A percentile compares a stretch with the other conserved stretches of the same genome.
Conservation (phyloP, 2,888 invertebrate genomes). For the Synergus gifuensis region DNA sequence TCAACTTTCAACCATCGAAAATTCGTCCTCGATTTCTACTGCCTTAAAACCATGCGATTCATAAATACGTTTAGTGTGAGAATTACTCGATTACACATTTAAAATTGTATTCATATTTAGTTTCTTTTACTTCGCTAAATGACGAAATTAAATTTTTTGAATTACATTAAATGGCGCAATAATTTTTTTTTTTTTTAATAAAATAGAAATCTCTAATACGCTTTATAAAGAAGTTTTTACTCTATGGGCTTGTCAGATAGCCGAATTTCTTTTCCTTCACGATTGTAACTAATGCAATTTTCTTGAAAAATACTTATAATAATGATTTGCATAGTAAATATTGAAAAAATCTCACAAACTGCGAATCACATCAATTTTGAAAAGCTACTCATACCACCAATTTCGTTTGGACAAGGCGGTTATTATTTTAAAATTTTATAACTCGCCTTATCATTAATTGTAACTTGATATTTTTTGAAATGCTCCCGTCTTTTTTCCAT, state of each 20-base stretch:
- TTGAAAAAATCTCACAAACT: slow-evolving; percentile 26
- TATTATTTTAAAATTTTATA: slow-evolving; percentile 4
- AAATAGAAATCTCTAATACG: slow-evolving; percentile 69
- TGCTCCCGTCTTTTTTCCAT: slow-evolving; percentile 20
- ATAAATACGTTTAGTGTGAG: slow-evolving; percentile 29
- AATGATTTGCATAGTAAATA: slow-evolving; percentile 23
- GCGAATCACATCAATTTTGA: slow-evolving; percentile 37
- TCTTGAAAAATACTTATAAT: slow-evolving; percentile 36
- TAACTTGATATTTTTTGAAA: slow-evolving; percentile 41
- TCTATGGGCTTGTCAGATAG: slow-evolving; percentile 43
- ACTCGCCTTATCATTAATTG: slow-evolving; percentile 21
- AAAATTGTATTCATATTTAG: slow-evolving; percentile 42
- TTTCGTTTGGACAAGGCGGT: slow-evolving; percentile 18
- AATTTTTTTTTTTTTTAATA: slow-evolving; percentile 68
- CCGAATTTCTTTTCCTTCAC: slow-evolving; percentile 30
- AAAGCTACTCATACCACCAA: slow-evolving; percentile 27
- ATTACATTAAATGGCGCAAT: slow-evolving; percentile 63
- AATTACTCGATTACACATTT: slow-evolving; percentile 35
- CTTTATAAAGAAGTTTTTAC: slow-evolving; percentile 57
- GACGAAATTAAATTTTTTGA: slow-evolving; percentile 49
- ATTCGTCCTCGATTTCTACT: slow-evolving; percentile 23
- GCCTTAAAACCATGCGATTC: slow-evolving; percentile 22
- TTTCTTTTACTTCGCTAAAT: slow-evolving; percentile 41
- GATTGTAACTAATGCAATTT: slow-evolving; percentile 19
- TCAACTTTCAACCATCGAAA: slow-evolving; percentile 22